Base-by-base conservation (phyloP, 1,140 invertebrate species). In the Ruditapes philippinarum region DNA sequence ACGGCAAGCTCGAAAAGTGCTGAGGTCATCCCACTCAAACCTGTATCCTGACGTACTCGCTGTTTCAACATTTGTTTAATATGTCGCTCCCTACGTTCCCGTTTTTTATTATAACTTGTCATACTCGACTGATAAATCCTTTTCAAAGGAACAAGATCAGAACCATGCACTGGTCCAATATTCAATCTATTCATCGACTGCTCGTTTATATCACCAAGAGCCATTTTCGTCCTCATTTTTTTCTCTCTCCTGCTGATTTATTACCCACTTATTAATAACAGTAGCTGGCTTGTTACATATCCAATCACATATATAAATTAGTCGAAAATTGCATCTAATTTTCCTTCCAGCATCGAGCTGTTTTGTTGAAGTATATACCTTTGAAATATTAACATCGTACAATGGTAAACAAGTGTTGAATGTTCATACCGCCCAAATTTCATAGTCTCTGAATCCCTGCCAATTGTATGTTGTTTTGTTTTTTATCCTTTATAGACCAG, bases 31-130 rank as follows among this genome's bases (percentile, higher is more conserved):
- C 84, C 70, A 25, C 49, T 60, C 28, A 86, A 19, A 60, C 49
- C 38, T 12, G 22, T 22, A 31, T 65, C 70, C 25, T 40, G n/a
- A 3, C 28, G 14, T 12, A 42, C 36, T 2, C 68, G 84, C 36
- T 76, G 70, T 65, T 86, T 86, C 38, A 79, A 78, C 65, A 79
- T 62, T 38, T 70, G 36, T 22, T 79, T 65, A 14, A 84, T 14
- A 65, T 74, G 42, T 22, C 62, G 22, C 19, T 81, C 54, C 5
- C 62, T 40, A 14, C 73, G 79, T 38, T 60, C 57, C 76, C 51
- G 87, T 70, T 79, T 81, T 38, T 76, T 38, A 22, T 60, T 60
- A 60, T 65, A 45, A 42, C 65, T 74, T 3, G 60, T 73, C 65
- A 82, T 45, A 14, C 28, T 60, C n/a, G 62, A 33, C 25, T 60